Evolutionary conservation across 1,140 invertebrate genomes (phyloP), one percentile per base, ranked within the genome.

Genomic region (Macrobrachium nipponense): DNA sequence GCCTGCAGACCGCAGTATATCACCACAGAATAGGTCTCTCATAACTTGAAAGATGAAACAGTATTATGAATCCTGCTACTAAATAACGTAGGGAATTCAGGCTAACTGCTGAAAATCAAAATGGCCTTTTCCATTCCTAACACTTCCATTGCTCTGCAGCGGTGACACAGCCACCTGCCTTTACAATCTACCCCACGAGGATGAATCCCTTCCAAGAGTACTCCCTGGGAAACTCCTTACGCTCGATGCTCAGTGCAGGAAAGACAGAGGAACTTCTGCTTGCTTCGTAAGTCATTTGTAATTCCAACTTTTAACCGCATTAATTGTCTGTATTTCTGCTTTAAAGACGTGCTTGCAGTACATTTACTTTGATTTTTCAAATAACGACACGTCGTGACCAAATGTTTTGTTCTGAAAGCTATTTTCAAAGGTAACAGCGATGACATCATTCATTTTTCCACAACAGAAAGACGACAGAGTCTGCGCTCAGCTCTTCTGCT

Each of bases 401-500:
- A 51, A 51, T 51, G 12, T 51, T 51, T 10, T 6, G 51, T 51
- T 51, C 8, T 12, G 3, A 51, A 10, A 10, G 0, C 8, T 51
- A 10, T 51, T 51, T 51, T 2, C 5, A 51, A 51, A 51, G 12
- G 18, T 18, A 11, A 4, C 14, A 36, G 43, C 36, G 58, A n/a
- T 8, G 27, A 15, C 4, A 51, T 5, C 18, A 23, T 0, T 5
- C 60, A 14, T 58, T 14, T 64, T 8, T 36, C 62, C 51, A 75
- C 66, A 59, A 59, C 84, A 88, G 83, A 88, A 89, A 95, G 97
- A 98, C 90, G 97, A 98, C 91, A 93, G 97, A 79, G 97, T 98
- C 36, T 98, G 97, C 91, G 96, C 97, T 60, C 97, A 98, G 92
- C 93, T 98, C 80, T 98, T 98, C 92, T 98, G 97, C 91, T 98